phyloP scores from a whole-genome alignment of 2,113 vertebrate species.

The Uria aalge region DNA sequence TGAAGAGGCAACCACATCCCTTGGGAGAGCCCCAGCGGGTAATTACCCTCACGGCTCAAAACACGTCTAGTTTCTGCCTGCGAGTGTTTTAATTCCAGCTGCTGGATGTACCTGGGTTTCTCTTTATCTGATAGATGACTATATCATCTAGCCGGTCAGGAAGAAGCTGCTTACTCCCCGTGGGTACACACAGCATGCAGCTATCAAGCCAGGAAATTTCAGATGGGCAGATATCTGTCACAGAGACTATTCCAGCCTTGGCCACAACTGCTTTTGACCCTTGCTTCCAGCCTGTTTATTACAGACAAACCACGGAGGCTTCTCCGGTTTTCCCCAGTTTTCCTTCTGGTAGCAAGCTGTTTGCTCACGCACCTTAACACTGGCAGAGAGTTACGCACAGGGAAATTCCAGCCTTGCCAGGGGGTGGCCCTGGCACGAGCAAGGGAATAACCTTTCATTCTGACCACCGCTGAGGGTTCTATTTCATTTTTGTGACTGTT shows the following conservation, averaged over 20 bases:
- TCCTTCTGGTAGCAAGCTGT: not conserved
- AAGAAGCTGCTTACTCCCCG: not conserved
- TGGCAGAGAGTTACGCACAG: not conserved
- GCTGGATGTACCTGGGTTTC: not conserved
- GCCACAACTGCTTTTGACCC: not conserved
- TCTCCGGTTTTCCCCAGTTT: not conserved
- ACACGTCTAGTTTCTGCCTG: not conserved
- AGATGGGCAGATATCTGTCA: not conserved
- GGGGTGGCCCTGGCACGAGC: not conserved
- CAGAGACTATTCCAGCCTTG: not conserved
- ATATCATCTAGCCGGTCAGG: not conserved
- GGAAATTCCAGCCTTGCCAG: not conserved
- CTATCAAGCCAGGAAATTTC: not conserved
- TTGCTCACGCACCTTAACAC: not conserved
- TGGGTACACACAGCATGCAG: not conserved
- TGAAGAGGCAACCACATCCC: not conserved
- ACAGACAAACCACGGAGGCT: not conserved
- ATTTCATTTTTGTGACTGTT: not conserved
- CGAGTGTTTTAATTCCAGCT: not conserved
- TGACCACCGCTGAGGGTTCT: not conserved
- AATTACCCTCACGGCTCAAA: not conserved
- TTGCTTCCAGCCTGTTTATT: not conserved
- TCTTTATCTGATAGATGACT: not conserved
- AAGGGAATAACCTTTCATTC: not conserved
- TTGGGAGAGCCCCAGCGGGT: not conserved